phyloP scores from a whole-genome alignment of 2,113 vertebrate genomes.

The Leptocoma aspasia region DNA sequence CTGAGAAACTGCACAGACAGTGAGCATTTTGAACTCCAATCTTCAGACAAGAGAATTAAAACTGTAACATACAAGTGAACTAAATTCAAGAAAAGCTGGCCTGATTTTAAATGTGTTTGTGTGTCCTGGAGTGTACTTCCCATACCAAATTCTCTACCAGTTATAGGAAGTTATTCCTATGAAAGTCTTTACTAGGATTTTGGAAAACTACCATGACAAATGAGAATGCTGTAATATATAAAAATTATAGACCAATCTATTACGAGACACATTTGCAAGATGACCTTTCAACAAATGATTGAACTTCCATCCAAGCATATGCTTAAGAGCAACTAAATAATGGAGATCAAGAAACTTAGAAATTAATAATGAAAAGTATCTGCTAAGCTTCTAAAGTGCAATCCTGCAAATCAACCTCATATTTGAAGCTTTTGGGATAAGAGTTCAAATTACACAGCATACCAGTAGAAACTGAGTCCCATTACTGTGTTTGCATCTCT shows the following conservation, averaged over 20 bases:
- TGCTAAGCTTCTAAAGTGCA: not conserved
- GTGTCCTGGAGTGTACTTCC: not conserved
- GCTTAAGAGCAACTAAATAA: not conserved
- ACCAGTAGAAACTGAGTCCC: not conserved
- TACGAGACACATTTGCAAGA: fast-evolving
- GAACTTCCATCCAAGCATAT: not conserved
- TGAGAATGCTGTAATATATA: not conserved
- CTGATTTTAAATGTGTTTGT: not conserved
- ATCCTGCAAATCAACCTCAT: not conserved
- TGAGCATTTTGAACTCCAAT: not conserved
- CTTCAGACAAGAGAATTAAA: not conserved
- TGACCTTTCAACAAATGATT: not conserved
- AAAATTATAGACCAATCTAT: not conserved
- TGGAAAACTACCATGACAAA: not conserved
- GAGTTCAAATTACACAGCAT: not conserved
- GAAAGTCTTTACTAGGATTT: not conserved
- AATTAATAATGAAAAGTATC: not conserved
- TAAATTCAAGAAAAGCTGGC: not conserved
- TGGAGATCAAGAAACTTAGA: not conserved
- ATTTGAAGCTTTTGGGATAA: not conserved
- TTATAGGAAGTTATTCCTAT: not conserved
- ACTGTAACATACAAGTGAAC: not conserved
- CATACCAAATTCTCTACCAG: not conserved
- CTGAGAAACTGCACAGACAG: not conserved
- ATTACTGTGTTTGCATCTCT: not conserved